Percentiles rank a stretch among this genome's conserved stretches.
Conservation (phyloP, 2,113 vertebrate genomes). For the Piprites chloris region DNA sequence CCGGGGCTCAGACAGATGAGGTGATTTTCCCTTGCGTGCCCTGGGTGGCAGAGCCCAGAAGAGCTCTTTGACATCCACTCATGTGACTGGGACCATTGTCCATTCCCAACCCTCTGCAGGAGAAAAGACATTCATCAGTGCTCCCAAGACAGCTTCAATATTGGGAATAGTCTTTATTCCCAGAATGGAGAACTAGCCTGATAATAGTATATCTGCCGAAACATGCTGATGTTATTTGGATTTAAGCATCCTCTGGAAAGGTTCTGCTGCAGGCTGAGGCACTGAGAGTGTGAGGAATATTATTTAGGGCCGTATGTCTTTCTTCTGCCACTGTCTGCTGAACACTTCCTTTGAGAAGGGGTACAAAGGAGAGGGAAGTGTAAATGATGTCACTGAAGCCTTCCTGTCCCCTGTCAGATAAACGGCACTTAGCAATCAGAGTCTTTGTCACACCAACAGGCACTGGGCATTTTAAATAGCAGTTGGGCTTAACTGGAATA, state of each 20-base stretch:
- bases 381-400: background rate
- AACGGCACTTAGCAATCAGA: background rate
- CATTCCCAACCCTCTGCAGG: background rate
- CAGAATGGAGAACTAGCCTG: background rate
- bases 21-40: background rate
- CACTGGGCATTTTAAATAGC: background rate
- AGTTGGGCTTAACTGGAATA: background rate
- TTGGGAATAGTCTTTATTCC: background rate
- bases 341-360: background rate
- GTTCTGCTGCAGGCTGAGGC: background rate
- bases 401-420: background rate
- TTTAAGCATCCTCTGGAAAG: background rate
- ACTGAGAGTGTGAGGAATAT: background rate
- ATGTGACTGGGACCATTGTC: background rate
- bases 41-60: background rate
- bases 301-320: background rate
- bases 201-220: background rate
- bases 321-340: background rate
- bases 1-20: background rate
- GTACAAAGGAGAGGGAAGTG: background rate
- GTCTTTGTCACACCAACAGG: background rate
- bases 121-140: background rate
- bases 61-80: background rate
- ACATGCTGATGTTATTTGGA: background rate
- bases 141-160: background rate